phyloP scores from a whole-genome alignment of 37 sponge, comb jelly and placozoan genomes.

The Theonella swinhoei region DNA sequence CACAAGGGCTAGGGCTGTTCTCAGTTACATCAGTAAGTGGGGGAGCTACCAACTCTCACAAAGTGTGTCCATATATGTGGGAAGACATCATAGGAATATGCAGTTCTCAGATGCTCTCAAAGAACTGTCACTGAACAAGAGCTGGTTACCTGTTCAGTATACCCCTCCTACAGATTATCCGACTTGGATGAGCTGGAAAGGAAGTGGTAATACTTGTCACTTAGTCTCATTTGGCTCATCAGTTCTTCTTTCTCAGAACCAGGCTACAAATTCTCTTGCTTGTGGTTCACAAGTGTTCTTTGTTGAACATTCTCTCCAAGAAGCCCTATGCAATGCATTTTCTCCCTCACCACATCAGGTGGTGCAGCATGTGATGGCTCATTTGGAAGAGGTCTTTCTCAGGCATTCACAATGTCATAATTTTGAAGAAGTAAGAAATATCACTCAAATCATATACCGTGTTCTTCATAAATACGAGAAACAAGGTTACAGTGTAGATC shows the following conservation, averaged over 20 bases:
- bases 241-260: neutral
- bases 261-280: neutral
- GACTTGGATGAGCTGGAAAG: conserved; percentile 33
- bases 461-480: neutral
- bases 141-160: conserved; percentile 24
- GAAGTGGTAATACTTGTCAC: neutral
- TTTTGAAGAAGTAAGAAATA: neutral
- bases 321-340: neutral
- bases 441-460: neutral
- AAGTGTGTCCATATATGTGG: neutral
- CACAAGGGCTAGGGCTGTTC: conserved; percentile 18
- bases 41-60: neutral
- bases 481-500: neutral
- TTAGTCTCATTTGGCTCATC: neutral
- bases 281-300: conserved; percentile 31
- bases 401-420: neutral
- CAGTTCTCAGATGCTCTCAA: neutral
- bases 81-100: neutral
- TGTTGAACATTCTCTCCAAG: neutral
- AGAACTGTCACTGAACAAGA: neutral
- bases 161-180: conserved; percentile 30
- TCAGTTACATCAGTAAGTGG: neutral
- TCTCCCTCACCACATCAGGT: neutral
- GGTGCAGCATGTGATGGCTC: conserved; percentile 12
- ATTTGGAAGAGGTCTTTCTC: conserved; percentile 9